Conservation (phyloP, 1,140 invertebrate species). For the Psix sp. region DNA sequence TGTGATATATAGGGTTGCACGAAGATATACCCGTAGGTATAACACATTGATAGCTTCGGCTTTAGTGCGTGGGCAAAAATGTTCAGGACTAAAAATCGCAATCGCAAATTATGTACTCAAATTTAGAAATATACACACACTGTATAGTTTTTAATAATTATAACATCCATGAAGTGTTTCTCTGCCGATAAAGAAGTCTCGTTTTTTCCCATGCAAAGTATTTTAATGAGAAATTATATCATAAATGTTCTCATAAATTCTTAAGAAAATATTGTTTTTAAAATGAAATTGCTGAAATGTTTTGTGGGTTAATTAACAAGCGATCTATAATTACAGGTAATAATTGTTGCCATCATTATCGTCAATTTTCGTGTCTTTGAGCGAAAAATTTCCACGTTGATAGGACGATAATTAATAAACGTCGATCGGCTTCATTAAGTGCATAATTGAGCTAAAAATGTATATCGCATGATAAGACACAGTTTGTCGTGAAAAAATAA, state of each 20-base stretch:
- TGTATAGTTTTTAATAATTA: too few relatives aligned
- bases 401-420: conserved; percentile 32
- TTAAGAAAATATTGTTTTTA: too few relatives aligned
- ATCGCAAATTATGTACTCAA: too few relatives aligned
- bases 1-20: conserved; percentile 51
- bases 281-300: too few relatives aligned
- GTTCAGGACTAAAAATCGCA: conserved; percentile 24
- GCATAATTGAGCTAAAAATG: conserved; percentile 26
- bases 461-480: conserved; percentile 13
- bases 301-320: too few relatives aligned
- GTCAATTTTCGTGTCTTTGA: conserved; percentile 9
- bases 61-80: conserved; percentile 53
- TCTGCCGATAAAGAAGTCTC: too few relatives aligned
- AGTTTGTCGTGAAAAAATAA: conserved; percentile 26
- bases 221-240: too few relatives aligned
- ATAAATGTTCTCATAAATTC: too few relatives aligned
- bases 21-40: conserved; percentile 51
- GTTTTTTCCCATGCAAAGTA: too few relatives aligned
- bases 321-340: not conserved
- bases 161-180: too few relatives aligned
- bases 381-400: conserved; percentile 11
- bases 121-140: too few relatives aligned
- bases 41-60: conserved; percentile 47
- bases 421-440: conserved; percentile 17
- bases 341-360: conserved; percentile 2